Conservation (phyloP, 2,888 invertebrate species). For the Scaptodrosophila latifasciaeformis region DNA sequence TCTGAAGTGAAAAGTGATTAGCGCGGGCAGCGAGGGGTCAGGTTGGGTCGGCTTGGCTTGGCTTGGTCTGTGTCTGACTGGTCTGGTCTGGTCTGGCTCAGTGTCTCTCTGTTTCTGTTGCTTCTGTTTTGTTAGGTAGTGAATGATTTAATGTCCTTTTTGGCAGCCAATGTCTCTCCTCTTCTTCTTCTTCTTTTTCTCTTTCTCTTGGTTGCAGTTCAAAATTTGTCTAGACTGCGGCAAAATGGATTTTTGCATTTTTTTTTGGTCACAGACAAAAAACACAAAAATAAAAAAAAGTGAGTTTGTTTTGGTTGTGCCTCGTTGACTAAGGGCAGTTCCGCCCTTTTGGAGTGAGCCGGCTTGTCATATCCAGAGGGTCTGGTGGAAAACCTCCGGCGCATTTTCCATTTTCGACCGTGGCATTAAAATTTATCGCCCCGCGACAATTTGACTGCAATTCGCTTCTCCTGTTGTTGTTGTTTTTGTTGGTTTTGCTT, state of each 20-base stretch:
- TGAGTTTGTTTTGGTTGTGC: conserved; percentile 48
- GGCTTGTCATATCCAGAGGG: conserved; percentile 8
- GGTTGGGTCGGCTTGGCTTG: conserved; percentile 41
- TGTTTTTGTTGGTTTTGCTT: conserved; percentile 35
- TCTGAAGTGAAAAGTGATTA: not conserved
- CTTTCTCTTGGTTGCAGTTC: conserved; percentile 56
- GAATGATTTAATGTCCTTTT: conserved; percentile 68
- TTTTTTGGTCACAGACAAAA: conserved; percentile 13
- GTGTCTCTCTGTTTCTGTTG: conserved; percentile 11
- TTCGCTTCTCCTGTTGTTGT: not conserved
- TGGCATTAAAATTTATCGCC: conserved; percentile 56
- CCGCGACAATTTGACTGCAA: conserved; percentile 49
- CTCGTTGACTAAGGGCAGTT: conserved; percentile 1
- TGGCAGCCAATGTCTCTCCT: conserved; percentile 41
- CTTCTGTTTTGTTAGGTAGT: conserved; percentile 43
- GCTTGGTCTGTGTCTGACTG: conserved; percentile 21
- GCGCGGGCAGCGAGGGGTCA: not conserved
- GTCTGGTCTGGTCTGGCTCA: not conserved
- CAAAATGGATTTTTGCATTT: conserved; percentile 43
- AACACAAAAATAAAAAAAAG: conserved; percentile 37
- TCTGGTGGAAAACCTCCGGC: not conserved
- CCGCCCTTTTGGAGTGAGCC: conserved; percentile 8
- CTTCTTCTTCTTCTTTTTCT: conserved; percentile 2
- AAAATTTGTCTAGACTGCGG: conserved; percentile 64
- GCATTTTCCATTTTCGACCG: conserved; percentile 8